Percentiles rank a stretch among this genome's conserved stretches.
Conservation (phyloP, 2,888 invertebrate genomes). For the Barypeithes pellucidus region DNA sequence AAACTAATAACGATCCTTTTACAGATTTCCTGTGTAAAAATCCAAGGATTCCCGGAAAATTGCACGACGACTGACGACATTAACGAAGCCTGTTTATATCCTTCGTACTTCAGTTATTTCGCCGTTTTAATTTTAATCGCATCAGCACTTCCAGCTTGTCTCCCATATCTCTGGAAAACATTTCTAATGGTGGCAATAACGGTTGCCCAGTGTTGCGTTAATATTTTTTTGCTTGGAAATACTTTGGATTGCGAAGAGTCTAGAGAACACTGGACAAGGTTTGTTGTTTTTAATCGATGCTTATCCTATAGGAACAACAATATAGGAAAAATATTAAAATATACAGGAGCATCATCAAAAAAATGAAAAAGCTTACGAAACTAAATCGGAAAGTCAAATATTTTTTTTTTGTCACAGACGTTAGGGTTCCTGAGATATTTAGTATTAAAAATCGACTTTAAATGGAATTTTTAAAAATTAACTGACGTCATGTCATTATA, state of each 20-base stretch:
- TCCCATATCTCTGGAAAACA: conserved; percentile 81
- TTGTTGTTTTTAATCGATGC: conserved; percentile 39
- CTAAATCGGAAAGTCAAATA: no score
- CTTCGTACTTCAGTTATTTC: conserved; percentile 83
- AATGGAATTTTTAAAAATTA: no score
- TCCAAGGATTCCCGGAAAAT: conserved; percentile 21
- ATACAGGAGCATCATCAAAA: no score
- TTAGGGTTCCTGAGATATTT: no score
- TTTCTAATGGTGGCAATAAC: conserved; percentile 77
- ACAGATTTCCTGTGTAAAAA: conserved; percentile 41
- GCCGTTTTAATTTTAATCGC: conserved; percentile 80
- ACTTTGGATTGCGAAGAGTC: conserved; percentile 76
- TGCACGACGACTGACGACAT: conserved; percentile 56
- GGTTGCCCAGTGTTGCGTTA: conserved; percentile 75
- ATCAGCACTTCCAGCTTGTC: conserved; percentile 80
- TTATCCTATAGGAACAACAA: no score
- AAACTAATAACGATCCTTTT: neutral
- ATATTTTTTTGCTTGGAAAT: conserved; percentile 73
- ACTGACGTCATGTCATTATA: no score
- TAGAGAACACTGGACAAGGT: conserved; percentile 67
- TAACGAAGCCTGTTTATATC: conserved; percentile 75
- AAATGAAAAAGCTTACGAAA: no score
- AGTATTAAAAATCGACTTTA: no score
- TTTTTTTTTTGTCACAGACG: no score
- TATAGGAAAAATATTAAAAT: no score